Conservation (phyloP, 1,140 invertebrate species). For the Oedothorax gibbosus region DNA sequence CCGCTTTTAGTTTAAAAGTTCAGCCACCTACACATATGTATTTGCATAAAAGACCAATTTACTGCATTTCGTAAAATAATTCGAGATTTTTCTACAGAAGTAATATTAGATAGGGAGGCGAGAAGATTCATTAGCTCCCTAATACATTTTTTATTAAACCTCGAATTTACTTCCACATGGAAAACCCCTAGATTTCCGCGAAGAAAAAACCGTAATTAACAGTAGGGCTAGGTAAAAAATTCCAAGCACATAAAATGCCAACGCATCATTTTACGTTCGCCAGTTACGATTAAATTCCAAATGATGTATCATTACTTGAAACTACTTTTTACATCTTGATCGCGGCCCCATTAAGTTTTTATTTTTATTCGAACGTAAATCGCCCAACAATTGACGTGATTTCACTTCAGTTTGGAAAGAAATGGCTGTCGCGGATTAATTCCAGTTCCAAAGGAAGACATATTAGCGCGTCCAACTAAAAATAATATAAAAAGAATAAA, state of each 20-base stretch:
- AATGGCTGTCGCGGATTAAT: constrained; percentile 42
- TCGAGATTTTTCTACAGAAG: not conserved
- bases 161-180: not conserved
- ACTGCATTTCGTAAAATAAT: constrained; percentile 1
- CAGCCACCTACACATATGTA: no score
- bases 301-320: constrained; percentile 35
- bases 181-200: not conserved
- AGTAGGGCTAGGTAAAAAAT: constrained; percentile 1
- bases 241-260: constrained; percentile 23
- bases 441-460: constrained; percentile 35
- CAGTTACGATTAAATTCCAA: constrained; percentile 48
- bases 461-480: constrained; percentile 3
- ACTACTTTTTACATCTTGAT: constrained; percentile 6
- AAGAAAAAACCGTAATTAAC: not conserved
- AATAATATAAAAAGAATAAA: not conserved
- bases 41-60: no score
- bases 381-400: constrained; percentile 41
- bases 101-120: not conserved
- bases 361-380: constrained; percentile 29
- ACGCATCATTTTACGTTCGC: constrained; percentile 43
- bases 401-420: constrained; percentile 7
- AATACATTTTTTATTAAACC: not conserved
- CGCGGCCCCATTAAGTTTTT: constrained; percentile 21
- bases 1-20: no score
- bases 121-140: constrained; percentile 4